phyloP scores from a whole-genome alignment of 2,113 vertebrate genomes.

The Rhinoptilus africanus region DNA sequence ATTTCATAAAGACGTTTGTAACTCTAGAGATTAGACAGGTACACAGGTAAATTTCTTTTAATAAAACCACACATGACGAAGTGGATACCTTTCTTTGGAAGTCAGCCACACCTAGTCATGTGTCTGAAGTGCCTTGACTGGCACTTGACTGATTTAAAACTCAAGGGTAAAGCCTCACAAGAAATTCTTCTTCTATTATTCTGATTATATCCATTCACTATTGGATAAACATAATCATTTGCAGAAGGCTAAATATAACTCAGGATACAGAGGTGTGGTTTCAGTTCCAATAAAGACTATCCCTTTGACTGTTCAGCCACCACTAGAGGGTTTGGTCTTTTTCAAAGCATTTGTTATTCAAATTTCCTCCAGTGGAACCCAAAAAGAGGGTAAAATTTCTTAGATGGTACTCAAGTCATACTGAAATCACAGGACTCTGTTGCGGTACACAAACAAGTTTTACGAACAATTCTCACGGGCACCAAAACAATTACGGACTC shows the following conservation, averaged over 20 bases:
- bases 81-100: neutral
- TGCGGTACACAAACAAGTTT: neutral
- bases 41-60: neutral
- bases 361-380: neutral
- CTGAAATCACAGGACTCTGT: neutral
- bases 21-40: neutral
- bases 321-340: neutral
- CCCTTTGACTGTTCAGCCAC: neutral
- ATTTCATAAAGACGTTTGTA: neutral
- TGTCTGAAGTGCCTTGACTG: neutral
- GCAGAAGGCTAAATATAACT: neutral
- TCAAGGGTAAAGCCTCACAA: neutral
- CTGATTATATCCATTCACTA: neutral
- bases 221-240: neutral
- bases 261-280: neutral
- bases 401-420: rapidly evolving
- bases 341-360: neutral
- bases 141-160: neutral
- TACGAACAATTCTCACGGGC: neutral
- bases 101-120: neutral
- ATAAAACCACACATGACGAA: neutral
- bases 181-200: neutral
- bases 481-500: neutral
- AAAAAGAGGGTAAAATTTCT: neutral
- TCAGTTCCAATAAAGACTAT: neutral